phyloP scores from a whole-genome alignment of 2,797 vertebrate species.

The Urophycis tenuis region DNA sequence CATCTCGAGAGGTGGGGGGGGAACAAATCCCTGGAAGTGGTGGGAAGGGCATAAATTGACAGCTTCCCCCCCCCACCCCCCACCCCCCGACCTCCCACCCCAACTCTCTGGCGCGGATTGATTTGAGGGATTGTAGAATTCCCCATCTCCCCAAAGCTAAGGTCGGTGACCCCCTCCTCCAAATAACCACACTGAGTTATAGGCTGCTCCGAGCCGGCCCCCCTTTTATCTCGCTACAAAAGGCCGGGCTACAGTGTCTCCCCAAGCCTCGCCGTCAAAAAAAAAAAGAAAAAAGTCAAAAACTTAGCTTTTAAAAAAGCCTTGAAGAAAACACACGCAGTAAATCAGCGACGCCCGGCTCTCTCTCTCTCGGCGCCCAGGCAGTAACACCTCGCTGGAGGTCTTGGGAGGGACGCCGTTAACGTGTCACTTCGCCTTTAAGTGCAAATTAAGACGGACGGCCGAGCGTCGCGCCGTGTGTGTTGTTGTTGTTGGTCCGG shows the following conservation, averaged over 20 bases:
- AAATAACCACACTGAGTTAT: constrained; percentile 56
- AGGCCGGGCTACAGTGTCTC: constrained; percentile 43
- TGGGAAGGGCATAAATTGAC: constrained; percentile 30
- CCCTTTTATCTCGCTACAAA: constrained; percentile 57
- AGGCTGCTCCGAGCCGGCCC: constrained; percentile 43
- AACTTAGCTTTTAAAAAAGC: constrained; percentile 22
- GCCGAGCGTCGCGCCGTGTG: not conserved
- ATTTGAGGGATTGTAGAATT: constrained; percentile 50
- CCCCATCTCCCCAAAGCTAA: constrained; percentile 50
- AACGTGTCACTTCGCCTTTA: constrained; percentile 33
- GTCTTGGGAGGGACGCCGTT: constrained; percentile 6
- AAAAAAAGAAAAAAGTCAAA: constrained; percentile 14
- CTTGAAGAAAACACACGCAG: constrained; percentile 42
- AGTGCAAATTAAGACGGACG: constrained; percentile 24
- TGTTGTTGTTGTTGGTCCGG: not conserved
- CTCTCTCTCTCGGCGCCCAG: constrained; percentile 21
- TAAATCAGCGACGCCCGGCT: constrained; percentile 35
- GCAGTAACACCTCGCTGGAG: constrained; percentile 42
- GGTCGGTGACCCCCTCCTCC: constrained; percentile 53
- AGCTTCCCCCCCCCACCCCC: constrained; percentile 24
- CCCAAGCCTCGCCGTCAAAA: constrained; percentile 31
- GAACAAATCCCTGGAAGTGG: constrained; percentile 30
- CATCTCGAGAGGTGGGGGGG: constrained; percentile 24
- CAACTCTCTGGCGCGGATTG: constrained; percentile 33
- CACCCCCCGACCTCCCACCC: constrained; percentile 13